Percentiles rank a stretch among this genome's conserved stretches.
These are phyloP conservation scores for Porites evermanni DNA, from an alignment of 92 coral and sea anemone species.

Conservation along the genomic window DNA sequence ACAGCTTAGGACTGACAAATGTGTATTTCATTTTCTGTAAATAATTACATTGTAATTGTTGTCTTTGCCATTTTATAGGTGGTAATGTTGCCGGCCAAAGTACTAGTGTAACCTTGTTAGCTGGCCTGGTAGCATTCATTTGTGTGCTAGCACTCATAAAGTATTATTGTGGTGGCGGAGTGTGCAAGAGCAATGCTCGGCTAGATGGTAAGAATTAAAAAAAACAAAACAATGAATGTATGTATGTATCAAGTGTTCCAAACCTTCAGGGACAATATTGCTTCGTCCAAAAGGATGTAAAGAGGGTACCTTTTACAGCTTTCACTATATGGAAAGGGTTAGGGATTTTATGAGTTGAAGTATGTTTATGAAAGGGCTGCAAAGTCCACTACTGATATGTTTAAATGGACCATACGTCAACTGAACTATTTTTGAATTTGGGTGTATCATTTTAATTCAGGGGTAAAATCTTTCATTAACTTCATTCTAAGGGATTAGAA, in stretches of 20 bases:
- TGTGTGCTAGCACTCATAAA: constrained; percentile 27
- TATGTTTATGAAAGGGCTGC: no score
- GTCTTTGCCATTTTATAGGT: not conserved
- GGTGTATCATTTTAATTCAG: no score
- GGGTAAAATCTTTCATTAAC: no score
- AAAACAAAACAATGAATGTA: not conserved
- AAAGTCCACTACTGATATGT: no score
- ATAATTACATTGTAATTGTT: not conserved
- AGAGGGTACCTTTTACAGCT: not conserved
- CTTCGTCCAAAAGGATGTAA: not conserved
- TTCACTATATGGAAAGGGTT: not conserved
- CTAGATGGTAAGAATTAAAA: constrained; percentile 50
- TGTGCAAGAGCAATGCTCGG: constrained; percentile 73
- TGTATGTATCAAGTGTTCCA: not conserved
- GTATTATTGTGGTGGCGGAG: constrained; percentile 64
- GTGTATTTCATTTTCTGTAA: no score
- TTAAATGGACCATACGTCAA: no score
- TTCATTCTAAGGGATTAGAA: no score
- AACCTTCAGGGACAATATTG: not conserved
- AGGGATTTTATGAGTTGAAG: no score
- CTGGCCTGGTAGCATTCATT: constrained; percentile 11
- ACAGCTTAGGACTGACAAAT: no score
- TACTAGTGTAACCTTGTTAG: not conserved
- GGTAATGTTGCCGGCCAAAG: not conserved
- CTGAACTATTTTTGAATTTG: no score